Evolutionary conservation across 2,113 vertebrate species (phyloP).

Genomic region (Sisor rabdophorus): DNA sequence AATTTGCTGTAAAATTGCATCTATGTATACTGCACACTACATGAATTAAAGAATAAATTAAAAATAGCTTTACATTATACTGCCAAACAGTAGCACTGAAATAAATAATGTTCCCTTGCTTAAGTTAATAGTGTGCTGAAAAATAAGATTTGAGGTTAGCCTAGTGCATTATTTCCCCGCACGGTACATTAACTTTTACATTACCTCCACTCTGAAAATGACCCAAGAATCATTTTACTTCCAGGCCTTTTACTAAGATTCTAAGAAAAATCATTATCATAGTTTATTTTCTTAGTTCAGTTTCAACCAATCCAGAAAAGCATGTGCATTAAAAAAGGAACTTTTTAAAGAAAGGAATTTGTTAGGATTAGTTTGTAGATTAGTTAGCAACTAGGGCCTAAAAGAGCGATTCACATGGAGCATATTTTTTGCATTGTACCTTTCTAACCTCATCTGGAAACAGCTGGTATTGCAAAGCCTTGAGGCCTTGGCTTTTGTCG

Average conservation of each 20-base stretch:
- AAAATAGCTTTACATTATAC: background rate
- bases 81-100: background rate
- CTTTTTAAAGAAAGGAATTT: too few relatives aligned
- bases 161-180: background rate
- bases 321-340: background rate
- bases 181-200: background rate
- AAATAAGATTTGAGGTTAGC: background rate
- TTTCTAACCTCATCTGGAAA: conserved; percentile 42
- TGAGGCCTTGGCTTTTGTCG: conserved; percentile 19
- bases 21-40: background rate
- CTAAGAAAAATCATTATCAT: too few relatives aligned
- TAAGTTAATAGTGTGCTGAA: background rate
- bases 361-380: background rate
- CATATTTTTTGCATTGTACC: conserved; percentile 29
- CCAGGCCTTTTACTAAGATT: too few relatives aligned
- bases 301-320: conserved; percentile 7
- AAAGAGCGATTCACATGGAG: background rate
- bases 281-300: background rate
- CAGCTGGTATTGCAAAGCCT: conserved; percentile 44
- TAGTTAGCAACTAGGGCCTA: background rate
- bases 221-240: background rate
- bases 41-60: background rate
- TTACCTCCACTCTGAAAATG: background rate
- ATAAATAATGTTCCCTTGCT: background rate
- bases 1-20: background rate